These are phyloP conservation scores for Plutomurus gul DNA, from an alignment of 1,140 invertebrate species.

Conservation along the genomic window DNA sequence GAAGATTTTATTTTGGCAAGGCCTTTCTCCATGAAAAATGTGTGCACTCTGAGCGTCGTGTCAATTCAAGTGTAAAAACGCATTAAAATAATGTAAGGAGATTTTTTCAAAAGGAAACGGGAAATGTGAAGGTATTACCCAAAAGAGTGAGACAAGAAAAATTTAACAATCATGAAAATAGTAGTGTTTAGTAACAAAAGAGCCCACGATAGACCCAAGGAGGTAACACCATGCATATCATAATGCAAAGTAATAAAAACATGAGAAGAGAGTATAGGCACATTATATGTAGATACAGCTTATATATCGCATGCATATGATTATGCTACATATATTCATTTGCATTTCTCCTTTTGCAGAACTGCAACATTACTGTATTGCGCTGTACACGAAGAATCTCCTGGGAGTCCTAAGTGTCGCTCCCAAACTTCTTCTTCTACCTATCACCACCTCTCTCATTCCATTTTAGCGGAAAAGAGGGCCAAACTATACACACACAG, in stretches of 20 bases:
- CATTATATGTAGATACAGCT: no score
- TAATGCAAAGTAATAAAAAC: no score
- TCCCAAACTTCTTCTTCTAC: background rate
- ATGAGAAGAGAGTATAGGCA: no score
- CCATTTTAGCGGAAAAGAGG: background rate
- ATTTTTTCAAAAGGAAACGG: background rate
- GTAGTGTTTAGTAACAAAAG: no score
- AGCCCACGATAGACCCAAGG: no score
- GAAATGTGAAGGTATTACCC: background rate
- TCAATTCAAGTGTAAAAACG: conserved; percentile 44
- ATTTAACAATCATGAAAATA: background rate
- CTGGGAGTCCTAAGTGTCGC: background rate
- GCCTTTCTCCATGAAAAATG: conserved; percentile 33
- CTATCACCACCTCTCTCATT: background rate
- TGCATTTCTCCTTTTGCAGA: no score
- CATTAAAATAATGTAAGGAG: conserved; percentile 43
- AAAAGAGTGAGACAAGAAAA: background rate
- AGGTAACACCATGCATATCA: no score
- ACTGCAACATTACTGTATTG: no score
- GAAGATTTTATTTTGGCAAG: background rate
- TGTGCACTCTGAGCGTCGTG: conserved; percentile 24
- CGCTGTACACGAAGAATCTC: no score
- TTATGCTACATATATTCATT: no score
- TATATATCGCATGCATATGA: no score
- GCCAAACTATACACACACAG: background rate